phyloP scores from a whole-genome alignment of 30 jellyfish, hydroid and myxozoan species.

The Hydra vulgaris region DNA sequence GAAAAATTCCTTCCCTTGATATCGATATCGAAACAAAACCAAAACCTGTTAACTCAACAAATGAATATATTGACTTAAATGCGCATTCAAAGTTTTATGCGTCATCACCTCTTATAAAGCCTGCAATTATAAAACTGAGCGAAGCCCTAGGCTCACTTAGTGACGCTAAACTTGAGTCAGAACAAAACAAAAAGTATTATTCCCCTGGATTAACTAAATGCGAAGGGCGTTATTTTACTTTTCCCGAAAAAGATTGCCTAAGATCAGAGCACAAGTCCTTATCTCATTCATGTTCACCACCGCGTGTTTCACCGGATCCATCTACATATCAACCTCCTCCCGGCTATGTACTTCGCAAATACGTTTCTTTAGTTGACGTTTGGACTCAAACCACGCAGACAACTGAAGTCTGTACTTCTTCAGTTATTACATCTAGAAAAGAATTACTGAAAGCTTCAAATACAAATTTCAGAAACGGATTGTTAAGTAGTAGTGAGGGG shows the following conservation, averaged over 20 bases:
- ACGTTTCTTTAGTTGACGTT: conserved; percentile 20
- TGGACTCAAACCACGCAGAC: conserved; percentile 21
- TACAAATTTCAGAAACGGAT: not conserved
- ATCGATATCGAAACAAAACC: not conserved
- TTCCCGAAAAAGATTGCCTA: not conserved
- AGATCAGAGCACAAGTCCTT: not conserved
- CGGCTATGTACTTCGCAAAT: conserved; percentile 16
- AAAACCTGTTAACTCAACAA: not conserved
- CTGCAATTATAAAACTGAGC: conserved; percentile 5
- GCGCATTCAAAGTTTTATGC: conserved; percentile 12
- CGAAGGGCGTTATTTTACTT: conserved; percentile 5
- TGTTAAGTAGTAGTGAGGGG: not conserved
- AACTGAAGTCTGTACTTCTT: not conserved
- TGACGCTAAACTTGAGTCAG: conserved; percentile 3
- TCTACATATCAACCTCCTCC: conserved; percentile 2
- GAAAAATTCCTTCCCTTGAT: not conserved
- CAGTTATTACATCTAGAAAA: conserved; percentile 1
- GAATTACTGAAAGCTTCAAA: not conserved
- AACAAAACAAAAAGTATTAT: not conserved
- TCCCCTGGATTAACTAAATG: conserved; percentile 1
- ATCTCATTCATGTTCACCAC: not conserved
- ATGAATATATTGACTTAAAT: conserved; percentile 7
- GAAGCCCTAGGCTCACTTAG: conserved; percentile 1
- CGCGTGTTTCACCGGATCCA: not conserved
- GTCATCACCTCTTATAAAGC: conserved; percentile 8